Base-by-base conservation (phyloP, 2,888 invertebrate genomes). In the Glyphotaelius pellucidus region DNA sequence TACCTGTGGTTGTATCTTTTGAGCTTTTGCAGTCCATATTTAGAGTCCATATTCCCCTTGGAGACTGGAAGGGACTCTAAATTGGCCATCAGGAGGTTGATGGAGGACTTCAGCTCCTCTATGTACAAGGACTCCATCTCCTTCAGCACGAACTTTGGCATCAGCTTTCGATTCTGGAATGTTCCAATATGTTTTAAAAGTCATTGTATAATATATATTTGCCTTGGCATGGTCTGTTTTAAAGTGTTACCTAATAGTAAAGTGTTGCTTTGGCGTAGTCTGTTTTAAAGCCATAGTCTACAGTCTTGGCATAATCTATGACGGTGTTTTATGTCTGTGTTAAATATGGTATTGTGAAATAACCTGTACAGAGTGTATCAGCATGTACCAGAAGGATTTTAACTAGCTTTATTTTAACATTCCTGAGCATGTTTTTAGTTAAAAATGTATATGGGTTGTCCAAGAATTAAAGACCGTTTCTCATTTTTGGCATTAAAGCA, bases 61-160 rank as follows among this genome's bases (percentile, higher is more conserved):
- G 99, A 99, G 93, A 99, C 99, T 86, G 99, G 99, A 93, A 99
- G 97, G 92, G 99, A 99, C 97, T 99, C 99, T 95, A 99, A 97
- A 97, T 99, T 99, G 93, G 99, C 98, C 99, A 99, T 99, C 94
- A 99, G 97, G 94, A 99, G 97, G 96, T 99, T 99, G 95, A 99
- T 99, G 94, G 99, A 99, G 93, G 99, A 98, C 96, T 99, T 99
- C 94, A 99, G 96, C 96, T 99, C 99, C 96, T 99, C 99, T 94
- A 99, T 98, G 96, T 99, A 99, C 94, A 99, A 97, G 90, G 99
- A 99, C 96, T 99, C 99, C 99, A 99, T 99, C 96, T 99, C 99
- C 97, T 99, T 99, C 94, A 99, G 97, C 93, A 99, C 99, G 96
- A 99, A 99, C 96, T 99, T 99, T 94, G 99, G 99, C 99, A 99